Base-by-base conservation (phyloP, 64 coral and sea anemone genomes). In the Stichodactyla helianthus region DNA sequence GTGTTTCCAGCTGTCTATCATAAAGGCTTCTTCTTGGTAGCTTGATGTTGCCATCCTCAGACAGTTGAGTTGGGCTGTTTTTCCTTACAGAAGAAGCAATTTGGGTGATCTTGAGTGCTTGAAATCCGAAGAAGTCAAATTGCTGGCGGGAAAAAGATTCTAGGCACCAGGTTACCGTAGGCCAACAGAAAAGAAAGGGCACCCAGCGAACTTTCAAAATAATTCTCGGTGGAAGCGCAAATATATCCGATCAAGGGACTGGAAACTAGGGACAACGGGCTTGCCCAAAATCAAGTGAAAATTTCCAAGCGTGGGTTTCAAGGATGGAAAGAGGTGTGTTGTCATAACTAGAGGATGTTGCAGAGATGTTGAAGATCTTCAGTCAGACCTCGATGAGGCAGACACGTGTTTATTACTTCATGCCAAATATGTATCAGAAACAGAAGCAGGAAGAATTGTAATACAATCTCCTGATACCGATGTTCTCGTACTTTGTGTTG, bases 21-120 rank as follows among this genome's bases (percentile, higher is more conserved):
- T 87, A 54, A 28, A 78, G 77, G 50, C 91, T 92, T 71, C 91
- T 56, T 87, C 60, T 15, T 51, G 90, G 88, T 10, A 89, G 54
- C 5, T 70, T 86, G 62, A 79, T 26, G 77, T 91, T 79, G 58
- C 89, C 89, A 28, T 89, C 63, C 51, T 79, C 13, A 86, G 52
- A 54, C 57, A 86, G 70, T 80, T 78, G 1, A 15, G 89, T 86
- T 55, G 89, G 89, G 13, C 55, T 57, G 0, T 57, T 57, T 57
- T 57, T 57, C 55, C 55, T 57, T 57, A 13, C 13, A 13, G 55
- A 57, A 57, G 55, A 57, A 13, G 55, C 7, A 57, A 1, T 57
- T 57, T 57, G 7, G 2, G 55, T 57, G 13, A 57, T 57, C 13
- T 7, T 13, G 13, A 57, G 2, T 57, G 55, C 55, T 62, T 62